These are phyloP conservation scores for Dynastes grantii DNA, from an alignment of 2,888 invertebrate genomes.

Conservation along the genomic window DNA sequence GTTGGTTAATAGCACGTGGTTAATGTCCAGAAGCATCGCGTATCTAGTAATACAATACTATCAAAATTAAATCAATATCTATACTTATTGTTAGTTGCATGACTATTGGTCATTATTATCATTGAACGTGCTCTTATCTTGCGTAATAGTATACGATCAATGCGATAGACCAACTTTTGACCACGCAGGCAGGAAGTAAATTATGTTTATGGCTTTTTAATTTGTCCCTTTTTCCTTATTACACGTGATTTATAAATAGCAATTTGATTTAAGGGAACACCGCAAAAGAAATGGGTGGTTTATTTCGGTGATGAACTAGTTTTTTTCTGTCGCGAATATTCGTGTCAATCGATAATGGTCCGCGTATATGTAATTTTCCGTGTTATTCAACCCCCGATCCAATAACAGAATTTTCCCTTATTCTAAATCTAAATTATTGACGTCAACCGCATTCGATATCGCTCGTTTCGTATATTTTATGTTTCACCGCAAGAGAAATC, in stretches of 20 bases:
- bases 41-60: neutral
- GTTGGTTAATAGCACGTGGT: no score
- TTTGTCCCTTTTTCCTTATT: constrained; percentile 15
- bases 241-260: neutral
- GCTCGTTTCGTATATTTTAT: constrained; percentile 1
- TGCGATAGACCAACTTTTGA: constrained; percentile 10
- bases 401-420: no score
- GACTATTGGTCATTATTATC: constrained; percentile 38
- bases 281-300: no score
- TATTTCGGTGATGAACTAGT: no score
- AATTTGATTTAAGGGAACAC: no score
- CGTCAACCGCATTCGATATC: neutral
- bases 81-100: constrained; percentile 12
- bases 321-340: no score
- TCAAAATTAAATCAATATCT: constrained; percentile 25
- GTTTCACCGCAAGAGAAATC: constrained; percentile 2
- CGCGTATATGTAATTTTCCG: no score
- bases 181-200: constrained; percentile 22
- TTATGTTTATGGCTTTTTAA: constrained; percentile 44
- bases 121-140: constrained; percentile 41
- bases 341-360: no score
- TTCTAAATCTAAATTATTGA: neutral
- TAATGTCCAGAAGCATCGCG: no score
- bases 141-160: constrained; percentile 33
- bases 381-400: no score